Evolutionary conservation across 2,113 vertebrate genomes (phyloP), one percentile per base, ranked within the genome.

Genomic region (Elgaria multicarinata): DNA sequence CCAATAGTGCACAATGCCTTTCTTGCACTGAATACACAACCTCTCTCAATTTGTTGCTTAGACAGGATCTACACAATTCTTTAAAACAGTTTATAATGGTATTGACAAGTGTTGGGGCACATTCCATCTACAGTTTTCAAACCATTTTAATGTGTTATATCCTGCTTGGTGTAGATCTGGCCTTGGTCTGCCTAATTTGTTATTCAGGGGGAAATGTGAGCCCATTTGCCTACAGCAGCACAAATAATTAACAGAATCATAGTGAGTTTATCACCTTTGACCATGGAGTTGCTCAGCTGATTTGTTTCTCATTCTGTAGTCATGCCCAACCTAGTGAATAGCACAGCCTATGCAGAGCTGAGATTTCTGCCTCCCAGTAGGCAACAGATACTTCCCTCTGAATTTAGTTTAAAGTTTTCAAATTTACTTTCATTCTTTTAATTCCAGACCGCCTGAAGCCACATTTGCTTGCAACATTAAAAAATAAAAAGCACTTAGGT

Each of bases 401-500:
- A 91, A 94, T 84, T 92, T 86, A 91, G 77, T 58, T 91, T 91
- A 44, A 94, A 94, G 90, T 94, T 96, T 95, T 94, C 58, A 82
- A 94, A 93, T 94, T 75, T 92, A 77, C 83, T 96, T 90, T 93
- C 95, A 95, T 93, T 92, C 95, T 93, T 95, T 94, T 92, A 74
- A 83, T 91, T 94, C 79, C 92, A 94, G 92, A 94, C 86, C 94
- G 95, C 92, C 94, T 55, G 1, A 89, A 96, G 94, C 90, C 93
- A 94, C 64, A 55, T 94, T 96, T 96, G 93, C 91, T 92, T 92
- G 66, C 87, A 93, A 91, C 42, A 44, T 89, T 87, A 83, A 95
- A 96, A 97, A 94, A 90, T 89, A 96, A 96, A 95, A 96, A 94
- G 88, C 93, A 91, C 94, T 96, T 96, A 97, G 94, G 95, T 92